Conservation (phyloP, 2,797 vertebrate species). For the Sebastiscus tertius region DNA sequence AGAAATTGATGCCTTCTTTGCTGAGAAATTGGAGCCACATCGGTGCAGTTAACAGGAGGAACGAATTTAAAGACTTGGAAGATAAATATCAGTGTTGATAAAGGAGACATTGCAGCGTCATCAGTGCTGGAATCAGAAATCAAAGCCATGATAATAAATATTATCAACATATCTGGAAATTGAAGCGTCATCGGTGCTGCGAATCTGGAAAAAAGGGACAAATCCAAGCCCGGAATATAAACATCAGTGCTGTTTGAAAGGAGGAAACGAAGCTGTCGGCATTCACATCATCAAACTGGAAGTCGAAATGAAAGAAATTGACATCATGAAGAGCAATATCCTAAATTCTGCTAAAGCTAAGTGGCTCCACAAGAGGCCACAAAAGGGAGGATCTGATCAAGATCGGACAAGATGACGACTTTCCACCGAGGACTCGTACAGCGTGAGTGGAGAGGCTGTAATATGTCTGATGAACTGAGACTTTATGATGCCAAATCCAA, state of each 20-base stretch:
- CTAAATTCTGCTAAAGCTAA: not conserved
- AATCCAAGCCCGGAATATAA: not conserved
- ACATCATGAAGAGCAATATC: not conserved
- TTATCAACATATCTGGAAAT: not conserved
- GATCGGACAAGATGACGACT: fast-evolving
- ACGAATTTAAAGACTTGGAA: not conserved
- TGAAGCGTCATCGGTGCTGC: not conserved
- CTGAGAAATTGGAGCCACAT: too few relatives aligned
- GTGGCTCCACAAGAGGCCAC: not conserved
- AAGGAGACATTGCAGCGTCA: not conserved
- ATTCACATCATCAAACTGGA: not conserved
- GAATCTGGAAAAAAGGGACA: not conserved
- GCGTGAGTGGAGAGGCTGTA: not conserved
- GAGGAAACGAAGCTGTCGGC: not conserved
- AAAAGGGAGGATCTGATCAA: not conserved
- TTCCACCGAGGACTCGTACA: not conserved
- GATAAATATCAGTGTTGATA: too few relatives aligned
- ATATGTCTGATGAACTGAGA: not conserved
- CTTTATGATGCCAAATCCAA: fast-evolving
- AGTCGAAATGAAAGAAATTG: not conserved
- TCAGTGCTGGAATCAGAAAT: not conserved
- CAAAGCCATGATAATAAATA: not conserved
- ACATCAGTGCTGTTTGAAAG: not conserved
- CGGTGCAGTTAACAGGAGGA: not conserved
- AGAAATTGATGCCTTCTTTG: too few relatives aligned